These are phyloP conservation scores for Chrysocyon brachyurus DNA, from an alignment of 2,797 vertebrate genomes.

Conservation along the genomic window DNA sequence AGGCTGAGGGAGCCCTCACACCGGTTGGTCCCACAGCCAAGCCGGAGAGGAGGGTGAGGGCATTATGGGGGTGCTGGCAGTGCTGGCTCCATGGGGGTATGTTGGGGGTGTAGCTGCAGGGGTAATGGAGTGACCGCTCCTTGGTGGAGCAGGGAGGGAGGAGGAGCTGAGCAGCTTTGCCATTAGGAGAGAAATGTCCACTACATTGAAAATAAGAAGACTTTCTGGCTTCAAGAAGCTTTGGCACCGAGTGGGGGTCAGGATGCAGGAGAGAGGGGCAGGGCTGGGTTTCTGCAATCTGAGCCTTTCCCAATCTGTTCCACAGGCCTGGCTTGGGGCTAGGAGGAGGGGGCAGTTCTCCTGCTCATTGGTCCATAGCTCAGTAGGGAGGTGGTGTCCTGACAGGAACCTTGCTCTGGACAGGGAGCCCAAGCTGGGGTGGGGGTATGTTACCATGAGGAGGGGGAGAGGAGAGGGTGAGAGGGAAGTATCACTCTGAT, in stretches of 20 bases:
- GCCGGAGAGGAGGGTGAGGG: slow-evolving; percentile 24
- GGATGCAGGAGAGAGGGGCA: not conserved
- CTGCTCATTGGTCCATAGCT: slow-evolving; percentile 76
- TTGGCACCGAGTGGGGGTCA: slow-evolving; percentile 68
- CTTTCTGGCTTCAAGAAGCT: slow-evolving; percentile 68
- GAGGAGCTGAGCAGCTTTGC: not conserved
- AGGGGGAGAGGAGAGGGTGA: not conserved
- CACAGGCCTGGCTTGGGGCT: not conserved
- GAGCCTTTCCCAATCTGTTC: slow-evolving; percentile 27
- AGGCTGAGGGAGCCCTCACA: slow-evolving; percentile 62
- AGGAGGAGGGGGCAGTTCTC: not conserved
- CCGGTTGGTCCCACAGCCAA: slow-evolving; percentile 33
- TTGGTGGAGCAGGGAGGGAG: not conserved
- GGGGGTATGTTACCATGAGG: not conserved
- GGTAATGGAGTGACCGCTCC: not conserved
- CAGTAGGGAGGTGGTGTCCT: not conserved
- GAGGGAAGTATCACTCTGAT: not conserved
- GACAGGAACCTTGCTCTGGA: not conserved
- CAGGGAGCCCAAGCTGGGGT: not conserved
- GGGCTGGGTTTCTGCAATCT: slow-evolving; percentile 17
- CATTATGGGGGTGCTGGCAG: not conserved
- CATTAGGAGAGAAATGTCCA: not conserved
- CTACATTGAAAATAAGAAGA: not conserved
- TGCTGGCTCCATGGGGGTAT: not conserved
- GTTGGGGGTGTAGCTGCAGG: not conserved